Base-by-base conservation (phyloP, 2,797 vertebrate genomes). In the Cichlasoma orientale region DNA sequence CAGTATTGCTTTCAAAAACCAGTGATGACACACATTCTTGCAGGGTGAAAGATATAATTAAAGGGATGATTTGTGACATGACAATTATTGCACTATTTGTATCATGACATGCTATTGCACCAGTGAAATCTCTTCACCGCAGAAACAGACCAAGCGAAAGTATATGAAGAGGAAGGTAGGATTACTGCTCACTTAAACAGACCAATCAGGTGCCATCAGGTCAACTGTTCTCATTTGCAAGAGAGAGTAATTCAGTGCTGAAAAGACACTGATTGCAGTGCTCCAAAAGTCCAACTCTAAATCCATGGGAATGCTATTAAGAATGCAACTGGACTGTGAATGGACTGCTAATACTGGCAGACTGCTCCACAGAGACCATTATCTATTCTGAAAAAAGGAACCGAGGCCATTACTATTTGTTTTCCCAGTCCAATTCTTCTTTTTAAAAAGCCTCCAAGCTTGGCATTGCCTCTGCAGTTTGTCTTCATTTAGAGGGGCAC, bases 321-420 rank as follows among this genome's bases (percentile, higher is more conserved):
- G 61, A 82, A 74, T 86, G 82, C 77, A 87, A 82, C 80, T 29
- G 61, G 76, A 79, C 66, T 88, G 84, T 85, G 91, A 92, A 90
- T 87, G 83, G 82, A 91, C 87, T 88, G 83, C 87, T 92, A 92
- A 93, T 91, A 72, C 85, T 87, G 93, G 89, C 88, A 71, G 83
- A 86, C 83, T 68, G 61, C 53, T 79, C 79, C 69, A 56, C n/a
- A 56, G 77, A 87, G 81, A 70, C 74, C 68, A 77, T 88, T 86
- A 56, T 52, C 66, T 41, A 78, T 69, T 79, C 72, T 80, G 63
- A 82, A 77, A 84, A 41, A 56, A 83, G 74, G 56, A 74, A 83
- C 72, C 63, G 27, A 61, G 25, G 44, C 50, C 31, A 18, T 53
- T 75, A 53, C 66, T 77, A 59, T 90, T 90, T 84, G 33, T 74